These are phyloP conservation scores for Troides aeacus DNA, from an alignment of 2,888 invertebrate genomes.

Conservation along the genomic window DNA sequence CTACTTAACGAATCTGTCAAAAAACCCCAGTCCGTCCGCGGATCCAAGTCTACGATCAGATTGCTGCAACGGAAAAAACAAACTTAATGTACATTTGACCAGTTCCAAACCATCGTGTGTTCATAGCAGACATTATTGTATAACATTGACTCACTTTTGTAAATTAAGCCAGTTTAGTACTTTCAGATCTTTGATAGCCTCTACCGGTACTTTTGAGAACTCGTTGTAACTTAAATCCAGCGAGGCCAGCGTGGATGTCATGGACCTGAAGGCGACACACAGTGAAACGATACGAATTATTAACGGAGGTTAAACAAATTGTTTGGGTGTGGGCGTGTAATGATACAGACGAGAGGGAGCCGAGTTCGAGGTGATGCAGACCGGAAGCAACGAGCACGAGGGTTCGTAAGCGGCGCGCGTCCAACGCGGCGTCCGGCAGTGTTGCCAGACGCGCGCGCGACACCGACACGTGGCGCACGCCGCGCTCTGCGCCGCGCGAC, in stretches of 20 bases:
- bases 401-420: conserved; percentile 85
- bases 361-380: conserved; percentile 84
- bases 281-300: neutral
- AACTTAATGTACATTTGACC: neutral
- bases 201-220: conserved; percentile 84
- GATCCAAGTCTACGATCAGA: conserved; percentile 73
- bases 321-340: neutral
- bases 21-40: conserved; percentile 83
- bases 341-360: conserved; percentile 72
- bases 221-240: conserved; percentile 88
- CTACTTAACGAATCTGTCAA: conserved; percentile 85
- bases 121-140: neutral
- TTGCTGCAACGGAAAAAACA: conserved; percentile 77
- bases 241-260: conserved; percentile 87
- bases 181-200: conserved; percentile 82
- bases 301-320: neutral
- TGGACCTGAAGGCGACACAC: conserved; percentile 81
- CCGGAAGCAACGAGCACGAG: conserved; percentile 88
- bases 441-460: conserved; percentile 82
- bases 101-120: neutral
- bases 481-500: conserved; percentile 37
- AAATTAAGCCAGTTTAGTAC: conserved; percentile 88
- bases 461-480: conserved; percentile 85
- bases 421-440: conserved; percentile 87
- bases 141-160: conserved; percentile 81